Base-by-base conservation (phyloP, 2,113 vertebrate genomes). In the Carassius gibelio region DNA sequence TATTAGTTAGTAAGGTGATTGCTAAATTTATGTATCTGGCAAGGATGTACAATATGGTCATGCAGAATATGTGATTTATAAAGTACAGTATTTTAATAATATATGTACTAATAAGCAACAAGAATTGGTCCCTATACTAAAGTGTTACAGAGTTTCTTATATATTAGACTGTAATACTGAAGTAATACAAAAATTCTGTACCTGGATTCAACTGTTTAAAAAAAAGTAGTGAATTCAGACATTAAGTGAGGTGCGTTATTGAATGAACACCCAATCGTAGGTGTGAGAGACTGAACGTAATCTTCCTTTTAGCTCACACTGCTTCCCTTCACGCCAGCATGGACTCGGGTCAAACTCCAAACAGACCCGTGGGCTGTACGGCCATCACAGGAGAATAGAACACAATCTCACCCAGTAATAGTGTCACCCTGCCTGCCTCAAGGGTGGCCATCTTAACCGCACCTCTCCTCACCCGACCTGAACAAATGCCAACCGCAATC, bases 361-460 rank as follows among this genome's bases (percentile, higher is more conserved):
- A 36, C 74, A 84, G 74, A 17, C 61, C 74, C 26, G 8, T 52
- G 59, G 50, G 42, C 74, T 4, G 30, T 26, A 79, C 15, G 38
- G 38, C 15, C 50, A 64, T 48, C 26, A 26, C 21, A 72, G 30
- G 77, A 62, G 52, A 74, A 80, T 36, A 57, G 81, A 82, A 72
- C 50, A 82, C 68, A 71, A 82, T 72, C 81, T 72, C 45, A 71
- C 48, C 34, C 21, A 57, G 81, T 82, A 72, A 82, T 82, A 72
- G 81, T 38, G 68, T 82, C 81, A 55, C 81, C 81, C 81, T 8
- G 66, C 13, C 68, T 50, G 68, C 81, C 81, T 36, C 81, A 82
- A 15, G 26, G 30, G 50, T 71, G 64, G 30, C 45, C 66, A 72
- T 57, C 48, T 81, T 52, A 81, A 81, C 62, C 34, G 79, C 79